Evolutionary conservation across 2,113 vertebrate species (phyloP).

Genomic region (Poicephalus meyeri): DNA sequence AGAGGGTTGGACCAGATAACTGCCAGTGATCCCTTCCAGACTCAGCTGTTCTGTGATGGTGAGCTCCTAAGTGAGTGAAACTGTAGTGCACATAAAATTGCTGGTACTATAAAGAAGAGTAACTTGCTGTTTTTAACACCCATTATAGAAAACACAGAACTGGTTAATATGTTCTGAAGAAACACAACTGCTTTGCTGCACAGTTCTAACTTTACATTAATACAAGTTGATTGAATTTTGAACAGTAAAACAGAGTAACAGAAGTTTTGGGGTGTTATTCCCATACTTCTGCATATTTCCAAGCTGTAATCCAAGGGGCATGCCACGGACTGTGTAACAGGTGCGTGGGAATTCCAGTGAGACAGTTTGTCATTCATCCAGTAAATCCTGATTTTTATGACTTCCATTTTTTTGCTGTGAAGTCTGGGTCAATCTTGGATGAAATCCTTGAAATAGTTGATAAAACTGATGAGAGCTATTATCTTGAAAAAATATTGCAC

Average conservation of each 20-base stretch:
- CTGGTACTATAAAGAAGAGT: rapidly evolving
- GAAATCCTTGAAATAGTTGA: neutral
- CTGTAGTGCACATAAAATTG: rapidly evolving
- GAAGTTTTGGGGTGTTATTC: neutral
- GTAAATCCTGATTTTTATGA: neutral
- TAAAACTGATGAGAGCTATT: neutral
- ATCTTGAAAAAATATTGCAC: neutral
- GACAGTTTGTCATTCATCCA: too few relatives aligned
- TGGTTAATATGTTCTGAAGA: neutral
- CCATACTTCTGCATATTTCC: neutral
- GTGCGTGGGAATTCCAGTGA: neutral
- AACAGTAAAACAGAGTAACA: neutral
- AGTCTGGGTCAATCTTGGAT: neutral
- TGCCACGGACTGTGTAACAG: rapidly evolving
- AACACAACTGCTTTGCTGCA: neutral
- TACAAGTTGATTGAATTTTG: neutral
- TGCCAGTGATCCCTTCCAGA: neutral
- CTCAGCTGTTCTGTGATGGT: rapidly evolving
- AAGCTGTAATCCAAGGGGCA: rapidly evolving
- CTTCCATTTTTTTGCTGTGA: neutral
- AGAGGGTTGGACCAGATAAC: neutral
- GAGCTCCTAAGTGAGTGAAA: rapidly evolving
- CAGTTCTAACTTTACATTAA: neutral
- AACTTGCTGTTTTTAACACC: neutral
- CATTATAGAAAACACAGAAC: rapidly evolving